These are phyloP conservation scores for Branchinecta lindahli DNA, from an alignment of 1,140 invertebrate species.

Conservation along the genomic window DNA sequence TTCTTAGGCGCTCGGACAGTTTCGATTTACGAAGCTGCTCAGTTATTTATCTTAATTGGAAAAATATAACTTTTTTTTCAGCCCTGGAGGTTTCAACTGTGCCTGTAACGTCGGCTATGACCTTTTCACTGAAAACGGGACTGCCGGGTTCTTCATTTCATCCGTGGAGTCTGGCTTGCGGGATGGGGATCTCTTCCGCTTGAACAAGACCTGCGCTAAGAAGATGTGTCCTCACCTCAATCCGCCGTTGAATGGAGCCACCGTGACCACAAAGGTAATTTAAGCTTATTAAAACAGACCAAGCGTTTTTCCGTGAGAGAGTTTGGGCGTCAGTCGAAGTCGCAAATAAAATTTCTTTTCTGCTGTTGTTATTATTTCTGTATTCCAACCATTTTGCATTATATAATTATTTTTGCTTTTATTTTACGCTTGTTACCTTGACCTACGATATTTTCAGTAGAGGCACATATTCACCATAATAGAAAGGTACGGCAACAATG, in stretches of 20 bases:
- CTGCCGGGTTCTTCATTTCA: slow-evolving; percentile 70
- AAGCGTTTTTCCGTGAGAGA: slow-evolving; percentile 4
- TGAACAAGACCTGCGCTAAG: slow-evolving; percentile 89
- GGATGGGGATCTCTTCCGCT: slow-evolving; percentile 71
- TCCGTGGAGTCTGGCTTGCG: slow-evolving; percentile 64
- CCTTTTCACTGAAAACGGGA: slow-evolving; percentile 74
- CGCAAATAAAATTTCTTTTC: neutral
- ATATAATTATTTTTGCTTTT: no score
- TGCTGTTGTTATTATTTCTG: neutral
- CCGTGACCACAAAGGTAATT: slow-evolving; percentile 56
- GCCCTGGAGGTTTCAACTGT: slow-evolving; percentile 69
- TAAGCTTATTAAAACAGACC: neutral
- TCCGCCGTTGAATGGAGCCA: slow-evolving; percentile 73
- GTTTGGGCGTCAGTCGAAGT: neutral
- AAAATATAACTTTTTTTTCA: slow-evolving; percentile 27
- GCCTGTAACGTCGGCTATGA: slow-evolving; percentile 83
- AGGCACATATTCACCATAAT: no score
- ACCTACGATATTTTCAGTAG: no score
- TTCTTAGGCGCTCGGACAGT: no score
- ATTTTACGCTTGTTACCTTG: no score
- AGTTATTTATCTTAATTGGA: no score
- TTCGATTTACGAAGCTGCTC: no score
- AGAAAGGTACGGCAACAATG: no score
- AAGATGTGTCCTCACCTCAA: slow-evolving; percentile 66
- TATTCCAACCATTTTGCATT: neutral